phyloP scores from a whole-genome alignment of 35 echinoderm and acorn worm species.

The Chiridota heheva region DNA sequence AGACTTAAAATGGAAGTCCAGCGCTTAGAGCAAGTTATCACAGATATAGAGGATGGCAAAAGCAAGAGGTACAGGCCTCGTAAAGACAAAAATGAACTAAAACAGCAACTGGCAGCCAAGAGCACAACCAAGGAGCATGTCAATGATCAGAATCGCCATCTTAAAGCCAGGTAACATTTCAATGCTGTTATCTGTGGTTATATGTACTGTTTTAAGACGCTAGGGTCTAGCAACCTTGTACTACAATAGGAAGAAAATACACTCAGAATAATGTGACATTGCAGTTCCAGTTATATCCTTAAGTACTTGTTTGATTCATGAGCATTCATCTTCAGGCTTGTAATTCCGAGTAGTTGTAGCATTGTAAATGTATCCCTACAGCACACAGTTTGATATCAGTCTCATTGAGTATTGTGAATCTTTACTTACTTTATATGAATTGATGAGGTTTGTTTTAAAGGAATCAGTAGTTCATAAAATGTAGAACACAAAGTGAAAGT shows the following conservation, averaged over 20 bases:
- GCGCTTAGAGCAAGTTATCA: slow-evolving; percentile 30
- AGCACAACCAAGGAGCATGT: slow-evolving; percentile 85
- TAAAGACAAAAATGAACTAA: slow-evolving; percentile 77
- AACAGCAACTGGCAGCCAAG: slow-evolving; percentile 80
- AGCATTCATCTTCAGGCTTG: too few species aligned
- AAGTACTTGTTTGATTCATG: too few species aligned
- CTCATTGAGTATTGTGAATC: too few species aligned
- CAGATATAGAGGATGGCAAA: slow-evolving; percentile 46
- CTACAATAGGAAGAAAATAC: not conserved
- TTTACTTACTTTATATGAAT: too few species aligned
- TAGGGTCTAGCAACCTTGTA: not conserved
- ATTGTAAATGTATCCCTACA: too few species aligned
- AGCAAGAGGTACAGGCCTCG: slow-evolving; percentile 49
- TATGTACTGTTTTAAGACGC: not conserved
- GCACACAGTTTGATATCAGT: too few species aligned
- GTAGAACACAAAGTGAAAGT: too few species aligned
- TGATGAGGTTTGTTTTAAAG: too few species aligned
- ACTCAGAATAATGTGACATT: too few species aligned
- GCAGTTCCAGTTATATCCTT: too few species aligned
- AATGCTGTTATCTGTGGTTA: not conserved
- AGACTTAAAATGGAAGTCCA: slow-evolving; percentile 30
- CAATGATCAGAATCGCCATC: slow-evolving; percentile 69
- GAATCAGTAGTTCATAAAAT: too few species aligned
- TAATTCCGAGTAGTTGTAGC: too few species aligned
- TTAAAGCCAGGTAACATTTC: slow-evolving; percentile 75